Evolutionary conservation across 2,113 vertebrate species (phyloP).

Genomic region (Cacatua alba): DNA sequence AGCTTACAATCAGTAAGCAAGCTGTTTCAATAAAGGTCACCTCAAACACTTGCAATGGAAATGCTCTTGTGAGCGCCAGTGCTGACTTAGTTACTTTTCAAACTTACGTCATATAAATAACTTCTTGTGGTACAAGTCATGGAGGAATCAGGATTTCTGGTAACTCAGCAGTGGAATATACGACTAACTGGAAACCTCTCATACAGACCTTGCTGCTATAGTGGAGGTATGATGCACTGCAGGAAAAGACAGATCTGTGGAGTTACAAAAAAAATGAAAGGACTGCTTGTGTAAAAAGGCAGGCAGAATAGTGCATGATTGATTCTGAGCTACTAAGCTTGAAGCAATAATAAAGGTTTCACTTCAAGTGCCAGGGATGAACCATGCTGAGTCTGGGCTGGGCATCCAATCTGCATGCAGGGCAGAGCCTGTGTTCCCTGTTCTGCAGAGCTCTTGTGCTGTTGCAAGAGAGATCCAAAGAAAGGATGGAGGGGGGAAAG

Average conservation of each 20-base stretch:
- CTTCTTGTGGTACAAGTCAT: neutral
- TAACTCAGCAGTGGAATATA: neutral
- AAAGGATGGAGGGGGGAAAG: neutral
- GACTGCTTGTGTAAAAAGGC: neutral
- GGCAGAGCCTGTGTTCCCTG: rapidly evolving
- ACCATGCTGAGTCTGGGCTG: neutral
- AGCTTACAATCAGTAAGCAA: neutral
- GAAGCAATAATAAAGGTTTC: slow-evolving; percentile 19
- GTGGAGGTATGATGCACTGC: neutral
- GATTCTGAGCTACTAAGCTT: slow-evolving; percentile 7
- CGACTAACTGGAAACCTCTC: neutral
- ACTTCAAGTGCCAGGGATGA: slow-evolving; percentile 28
- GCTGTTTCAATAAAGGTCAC: neutral
- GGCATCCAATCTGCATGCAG: neutral
- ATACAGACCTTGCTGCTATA: neutral
- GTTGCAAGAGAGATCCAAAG: neutral
- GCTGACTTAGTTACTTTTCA: neutral
- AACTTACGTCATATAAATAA: neutral
- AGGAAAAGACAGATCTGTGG: neutral
- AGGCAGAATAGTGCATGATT: neutral
- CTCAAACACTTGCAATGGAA: neutral
- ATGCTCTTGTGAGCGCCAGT: neutral
- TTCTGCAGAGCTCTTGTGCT: neutral
- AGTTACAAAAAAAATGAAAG: neutral
- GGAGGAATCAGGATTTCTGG: neutral